Base-by-base conservation (phyloP, 2,797 vertebrate genomes). In the Peromyscus nudipes region DNA sequence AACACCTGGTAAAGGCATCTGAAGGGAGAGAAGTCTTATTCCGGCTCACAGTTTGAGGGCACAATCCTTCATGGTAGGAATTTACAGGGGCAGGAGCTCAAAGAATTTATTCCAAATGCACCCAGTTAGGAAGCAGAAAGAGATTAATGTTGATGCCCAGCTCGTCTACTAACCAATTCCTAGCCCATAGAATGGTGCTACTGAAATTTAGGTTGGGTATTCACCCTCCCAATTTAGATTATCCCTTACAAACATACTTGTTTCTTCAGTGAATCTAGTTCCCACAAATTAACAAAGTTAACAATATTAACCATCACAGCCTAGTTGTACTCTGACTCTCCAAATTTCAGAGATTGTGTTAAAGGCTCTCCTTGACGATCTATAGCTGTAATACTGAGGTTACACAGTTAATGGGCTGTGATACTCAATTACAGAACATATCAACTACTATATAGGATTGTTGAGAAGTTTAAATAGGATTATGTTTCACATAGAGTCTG, bases 401-500 rank as follows among this genome's bases (percentile, higher is more conserved):
- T 25, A 89, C 13, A 83, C 0, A 94, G 43, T 19, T 94, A 60
- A 0, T 19, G 9, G 13, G 11, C 29, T 57, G 46, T 75, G 12
- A 4, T 40, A 73, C 29, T 92, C 31, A 76, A 11, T 73, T 81
- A 65, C 34, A 67, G 27, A 96, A 29, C 46, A 46, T 13, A 49
- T 49, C 16, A 95, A 73, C 37, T 40, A 67, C 40, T 4, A 75
- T 55, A 62, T 16, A 79, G n/a, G 4, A 67, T 40, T 60, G 4
- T 12, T 83, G 12, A 81, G 37, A 89, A 89, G 49, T 40, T 40
- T 86, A 85, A 90, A 67, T 92, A 40, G 82, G 27, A 95, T 57
- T n/a, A 34, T 25, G 34, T 19, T 67, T 95, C 19, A 77, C 27
- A 25, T 2, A 43, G 25, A 97, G 34, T 55, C 37, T 65, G 3